Evolutionary conservation across 2,797 vertebrate species (phyloP).

Genomic region (Geotria australis): DNA sequence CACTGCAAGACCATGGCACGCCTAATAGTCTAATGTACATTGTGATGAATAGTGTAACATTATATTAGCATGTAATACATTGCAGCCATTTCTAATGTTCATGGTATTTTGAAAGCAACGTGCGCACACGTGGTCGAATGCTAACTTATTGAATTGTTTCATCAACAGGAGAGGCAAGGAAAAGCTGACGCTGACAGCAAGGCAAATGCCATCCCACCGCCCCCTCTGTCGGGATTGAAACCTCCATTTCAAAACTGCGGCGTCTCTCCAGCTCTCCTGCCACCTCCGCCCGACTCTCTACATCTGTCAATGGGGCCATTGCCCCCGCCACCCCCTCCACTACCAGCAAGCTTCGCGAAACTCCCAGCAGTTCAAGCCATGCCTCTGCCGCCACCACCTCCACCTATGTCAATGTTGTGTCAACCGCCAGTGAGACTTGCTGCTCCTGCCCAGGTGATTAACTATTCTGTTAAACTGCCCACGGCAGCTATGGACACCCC

Average conservation of each 20-base stretch:
- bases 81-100: no score
- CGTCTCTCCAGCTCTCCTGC: no score
- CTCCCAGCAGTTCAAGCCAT: constrained; percentile 4
- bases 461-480: background rate
- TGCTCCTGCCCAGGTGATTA: background rate
- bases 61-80: no score
- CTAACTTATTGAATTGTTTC: no score
- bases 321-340: background rate
- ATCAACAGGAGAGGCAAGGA: background rate
- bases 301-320: background rate
- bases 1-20: no score
- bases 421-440: background rate
- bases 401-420: constrained; percentile 5
- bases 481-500: constrained; percentile 27
- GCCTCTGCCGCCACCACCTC: constrained; percentile 4
- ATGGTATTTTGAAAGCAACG: no score
- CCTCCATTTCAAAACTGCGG: background rate
- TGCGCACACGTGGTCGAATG: no score
- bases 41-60: no score
- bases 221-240: background rate
- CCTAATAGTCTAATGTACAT: no score
- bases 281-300: no score
- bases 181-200: background rate
- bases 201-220: background rate
- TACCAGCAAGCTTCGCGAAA: background rate